Percentiles rank a stretch among this genome's conserved stretches.
These are phyloP conservation scores for Caradrina clavipalpis DNA, from an alignment of 2,888 invertebrate genomes.

Conservation along the genomic window DNA sequence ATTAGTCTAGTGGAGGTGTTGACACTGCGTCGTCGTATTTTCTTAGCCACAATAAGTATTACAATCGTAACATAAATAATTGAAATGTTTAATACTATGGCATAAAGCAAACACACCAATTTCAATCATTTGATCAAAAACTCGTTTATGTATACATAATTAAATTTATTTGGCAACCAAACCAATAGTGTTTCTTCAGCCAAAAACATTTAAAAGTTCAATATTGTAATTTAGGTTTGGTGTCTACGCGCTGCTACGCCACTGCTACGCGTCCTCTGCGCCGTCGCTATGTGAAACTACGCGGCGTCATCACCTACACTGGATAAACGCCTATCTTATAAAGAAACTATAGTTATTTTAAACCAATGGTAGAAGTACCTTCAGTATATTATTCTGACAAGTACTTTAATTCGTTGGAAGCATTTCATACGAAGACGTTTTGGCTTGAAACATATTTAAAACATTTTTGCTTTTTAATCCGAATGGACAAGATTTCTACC, in stretches of 20 bases:
- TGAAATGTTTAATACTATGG: no score
- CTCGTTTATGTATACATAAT: neutral
- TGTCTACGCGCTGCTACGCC: neutral
- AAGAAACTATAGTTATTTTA: conserved; percentile 9
- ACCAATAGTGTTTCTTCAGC: no score
- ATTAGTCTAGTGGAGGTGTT: neutral
- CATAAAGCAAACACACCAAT: no score
- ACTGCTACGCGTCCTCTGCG: conserved; percentile 2
- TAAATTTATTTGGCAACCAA: neutral
- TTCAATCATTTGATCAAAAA: neutral
- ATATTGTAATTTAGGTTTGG: no score
- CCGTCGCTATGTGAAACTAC: conserved; percentile 1
- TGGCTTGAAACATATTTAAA: conserved; percentile 7
- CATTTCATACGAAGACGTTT: conserved; percentile 17
- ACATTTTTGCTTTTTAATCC: conserved; percentile 23
- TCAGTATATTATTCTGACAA: neutral
- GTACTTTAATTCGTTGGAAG: conserved; percentile 8
- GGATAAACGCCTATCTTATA: conserved; percentile 4
- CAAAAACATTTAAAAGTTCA: neutral
- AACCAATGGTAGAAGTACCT: neutral
- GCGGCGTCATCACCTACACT: neutral
- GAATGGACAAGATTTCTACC: conserved; percentile 38
- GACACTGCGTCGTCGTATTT: neutral
- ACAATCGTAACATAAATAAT: no score
- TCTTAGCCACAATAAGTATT: no score